Evolutionary conservation across 2,113 vertebrate genomes (phyloP).

Genomic region (Ramphastos sulfuratus): DNA sequence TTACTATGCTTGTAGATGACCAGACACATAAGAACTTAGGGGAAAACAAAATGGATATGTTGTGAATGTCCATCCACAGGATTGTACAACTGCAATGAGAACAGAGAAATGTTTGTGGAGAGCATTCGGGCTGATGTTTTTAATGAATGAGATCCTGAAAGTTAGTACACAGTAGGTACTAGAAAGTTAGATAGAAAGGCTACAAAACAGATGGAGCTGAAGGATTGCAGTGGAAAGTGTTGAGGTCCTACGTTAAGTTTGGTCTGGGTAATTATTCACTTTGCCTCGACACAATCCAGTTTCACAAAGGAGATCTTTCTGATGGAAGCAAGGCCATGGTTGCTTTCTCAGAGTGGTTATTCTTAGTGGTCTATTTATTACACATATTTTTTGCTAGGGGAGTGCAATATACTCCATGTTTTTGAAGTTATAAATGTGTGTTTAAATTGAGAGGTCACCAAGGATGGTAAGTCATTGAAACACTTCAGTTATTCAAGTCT

Average conservation of each 20-base stretch:
- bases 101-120: neutral
- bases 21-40: neutral
- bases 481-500: neutral
- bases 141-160: neutral
- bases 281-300: neutral
- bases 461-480: neutral
- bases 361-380: neutral
- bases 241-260: neutral
- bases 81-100: neutral
- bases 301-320: neutral
- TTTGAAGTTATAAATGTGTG: neutral
- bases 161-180: neutral
- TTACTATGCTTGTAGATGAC: neutral
- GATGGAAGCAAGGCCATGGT: neutral
- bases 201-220: neutral
- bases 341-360: neutral
- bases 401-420: neutral
- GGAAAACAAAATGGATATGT: neutral
- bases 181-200: neutral
- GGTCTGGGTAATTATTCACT: neutral
- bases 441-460: neutral
- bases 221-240: neutral
- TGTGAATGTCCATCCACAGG: neutral
- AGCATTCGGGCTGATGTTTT: neutral
- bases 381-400: neutral